Evolutionary conservation across 1,140 invertebrate species (phyloP).

Genomic region (Aricia agestis): DNA sequence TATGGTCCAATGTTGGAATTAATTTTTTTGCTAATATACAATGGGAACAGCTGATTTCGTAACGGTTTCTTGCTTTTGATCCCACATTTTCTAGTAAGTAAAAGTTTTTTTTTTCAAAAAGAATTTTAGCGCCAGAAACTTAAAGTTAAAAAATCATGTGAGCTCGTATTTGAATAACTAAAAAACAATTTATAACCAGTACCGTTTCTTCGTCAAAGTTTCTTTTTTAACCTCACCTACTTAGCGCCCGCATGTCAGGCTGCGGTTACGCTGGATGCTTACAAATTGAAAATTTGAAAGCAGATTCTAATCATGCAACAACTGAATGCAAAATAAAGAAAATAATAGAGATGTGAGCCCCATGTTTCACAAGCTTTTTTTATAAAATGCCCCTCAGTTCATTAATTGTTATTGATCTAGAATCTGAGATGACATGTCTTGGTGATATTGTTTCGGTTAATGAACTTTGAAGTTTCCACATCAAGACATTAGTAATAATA

Average conservation of each 20-base stretch:
- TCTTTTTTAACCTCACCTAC: conserved; percentile 36
- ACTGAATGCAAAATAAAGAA: conserved; percentile 13
- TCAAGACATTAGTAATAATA: conserved; percentile 23
- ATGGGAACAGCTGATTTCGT: conserved; percentile 60
- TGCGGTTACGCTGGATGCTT: conserved; percentile 30
- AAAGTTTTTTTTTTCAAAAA: not conserved
- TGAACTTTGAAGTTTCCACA: conserved; percentile 13
- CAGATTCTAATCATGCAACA: conserved; percentile 26
- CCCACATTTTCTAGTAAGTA: conserved; percentile 8
- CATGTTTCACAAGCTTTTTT: too few relatives aligned
- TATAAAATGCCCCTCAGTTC: too few relatives aligned
- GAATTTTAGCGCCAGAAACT: too few relatives aligned
- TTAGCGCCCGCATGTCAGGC: conserved; percentile 36
- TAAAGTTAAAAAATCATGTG: not conserved
- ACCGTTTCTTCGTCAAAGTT: conserved; percentile 25
- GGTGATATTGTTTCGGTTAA: conserved; percentile 4
- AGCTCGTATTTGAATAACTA: not conserved
- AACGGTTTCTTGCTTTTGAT: conserved; percentile 46
- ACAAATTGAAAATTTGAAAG: conserved; percentile 33
- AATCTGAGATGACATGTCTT: too few relatives aligned
- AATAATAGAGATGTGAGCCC: not conserved
- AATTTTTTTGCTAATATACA: conserved; percentile 24
- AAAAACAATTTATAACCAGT: conserved; percentile 5
- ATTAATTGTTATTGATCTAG: not conserved
- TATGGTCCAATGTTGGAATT: conserved; percentile 4